phyloP scores from a whole-genome alignment of 1,140 invertebrate genomes.

The Hesperophylax magnus region DNA sequence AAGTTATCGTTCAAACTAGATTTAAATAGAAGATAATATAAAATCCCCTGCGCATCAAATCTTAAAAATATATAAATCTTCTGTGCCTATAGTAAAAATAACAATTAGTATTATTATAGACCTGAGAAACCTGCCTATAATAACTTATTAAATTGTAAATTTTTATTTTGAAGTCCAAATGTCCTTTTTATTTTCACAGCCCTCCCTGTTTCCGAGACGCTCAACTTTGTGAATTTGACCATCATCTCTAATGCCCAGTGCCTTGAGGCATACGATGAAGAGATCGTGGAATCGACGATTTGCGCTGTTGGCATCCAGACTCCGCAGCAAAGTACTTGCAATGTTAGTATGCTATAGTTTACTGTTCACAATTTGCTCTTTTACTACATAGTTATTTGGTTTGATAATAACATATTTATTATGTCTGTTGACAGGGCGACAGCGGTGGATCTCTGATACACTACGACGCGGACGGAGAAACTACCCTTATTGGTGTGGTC shows the following conservation, averaged over 20 bases:
- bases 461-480: conserved; percentile 61
- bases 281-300: conserved; percentile 50
- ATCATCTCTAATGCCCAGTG: conserved; percentile 54
- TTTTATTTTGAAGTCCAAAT: too few species aligned
- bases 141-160: too few species aligned
- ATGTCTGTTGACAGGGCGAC: conserved; percentile 64
- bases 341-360: conserved; percentile 52
- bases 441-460: conserved; percentile 70
- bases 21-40: too few species aligned
- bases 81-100: too few species aligned
- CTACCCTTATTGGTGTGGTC: conserved; percentile 61
- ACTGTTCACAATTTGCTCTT: conserved; percentile 44
- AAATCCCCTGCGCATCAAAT: too few species aligned
- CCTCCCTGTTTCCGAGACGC: conserved; percentile 35
- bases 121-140: too few species aligned
- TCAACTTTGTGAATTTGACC: conserved; percentile 57
- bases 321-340: conserved; percentile 55
- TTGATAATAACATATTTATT: too few species aligned
- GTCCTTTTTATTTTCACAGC: conserved; percentile 19
- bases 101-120: too few species aligned
- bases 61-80: too few species aligned
- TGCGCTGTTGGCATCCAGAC: conserved; percentile 54
- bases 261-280: conserved; percentile 39
- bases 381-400: neutral
- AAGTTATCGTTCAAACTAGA: neutral